Evolutionary conservation across 2,888 invertebrate genomes (phyloP).

Genomic region (Endomychus coccineus): DNA sequence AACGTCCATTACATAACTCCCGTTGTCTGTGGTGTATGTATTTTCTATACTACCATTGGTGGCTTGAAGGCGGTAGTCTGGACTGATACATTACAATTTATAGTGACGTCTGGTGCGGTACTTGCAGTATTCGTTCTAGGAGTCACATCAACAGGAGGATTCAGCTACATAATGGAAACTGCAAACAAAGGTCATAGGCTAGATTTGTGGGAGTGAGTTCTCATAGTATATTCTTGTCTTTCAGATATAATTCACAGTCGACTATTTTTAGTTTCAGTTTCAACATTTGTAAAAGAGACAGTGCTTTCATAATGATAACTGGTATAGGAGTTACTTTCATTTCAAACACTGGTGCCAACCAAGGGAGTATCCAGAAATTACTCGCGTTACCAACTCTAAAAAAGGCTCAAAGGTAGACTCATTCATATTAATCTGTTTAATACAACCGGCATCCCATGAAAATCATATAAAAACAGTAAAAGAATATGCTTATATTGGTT

Average conservation of each 20-base stretch:
- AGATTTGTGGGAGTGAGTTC: too few species aligned
- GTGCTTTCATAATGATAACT: too few species aligned
- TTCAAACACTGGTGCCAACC: slow-evolving; percentile 41
- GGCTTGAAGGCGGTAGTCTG: slow-evolving; percentile 62
- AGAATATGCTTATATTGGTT: too few species aligned
- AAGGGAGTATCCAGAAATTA: slow-evolving; percentile 42
- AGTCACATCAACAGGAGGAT: slow-evolving; percentile 48
- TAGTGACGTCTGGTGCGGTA: slow-evolving; percentile 49
- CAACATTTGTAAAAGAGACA: too few species aligned
- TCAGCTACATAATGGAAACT: slow-evolving; percentile 51
- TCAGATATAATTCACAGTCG: too few species aligned
- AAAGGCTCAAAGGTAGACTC: slow-evolving; percentile 22
- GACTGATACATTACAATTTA: slow-evolving; percentile 54
- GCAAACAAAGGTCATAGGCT: slow-evolving; percentile 51
- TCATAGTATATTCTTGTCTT: too few species aligned
- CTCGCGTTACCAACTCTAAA: slow-evolving; percentile 16
- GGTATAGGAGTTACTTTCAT: too few species aligned
- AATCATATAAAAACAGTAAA: too few species aligned
- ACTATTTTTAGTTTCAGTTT: too few species aligned
- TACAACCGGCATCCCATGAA: too few species aligned
- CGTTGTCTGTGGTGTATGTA: slow-evolving; percentile 63
- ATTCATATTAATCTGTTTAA: too few species aligned
- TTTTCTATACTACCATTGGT: slow-evolving; percentile 68
- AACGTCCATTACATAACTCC: slow-evolving; percentile 58
- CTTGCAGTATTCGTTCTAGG: slow-evolving; percentile 54